These are phyloP conservation scores for Philypnodon macrostomus DNA, from an alignment of 2,797 vertebrate species.

Conservation along the genomic window DNA sequence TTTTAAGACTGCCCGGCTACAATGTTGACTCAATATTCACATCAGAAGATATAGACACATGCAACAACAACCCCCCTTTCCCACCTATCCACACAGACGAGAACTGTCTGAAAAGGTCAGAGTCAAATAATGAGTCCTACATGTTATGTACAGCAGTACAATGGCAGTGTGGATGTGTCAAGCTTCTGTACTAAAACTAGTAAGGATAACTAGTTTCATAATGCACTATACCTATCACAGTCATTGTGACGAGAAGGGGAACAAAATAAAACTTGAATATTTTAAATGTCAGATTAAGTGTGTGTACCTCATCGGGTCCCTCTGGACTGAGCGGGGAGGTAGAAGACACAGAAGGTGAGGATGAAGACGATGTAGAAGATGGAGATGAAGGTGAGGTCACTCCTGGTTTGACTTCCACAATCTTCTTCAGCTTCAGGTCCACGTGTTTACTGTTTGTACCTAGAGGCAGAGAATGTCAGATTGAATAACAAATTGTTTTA, in stretches of 20 bases:
- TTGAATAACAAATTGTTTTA: neutral
- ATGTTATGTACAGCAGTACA: conserved; percentile 42
- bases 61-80: conserved; percentile 7
- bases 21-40: conserved; percentile 65
- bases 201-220: conserved; percentile 40
- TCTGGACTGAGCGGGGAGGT: conserved; percentile 81
- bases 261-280: too few species aligned
- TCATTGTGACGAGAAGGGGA: too few species aligned
- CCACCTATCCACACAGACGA: conserved; percentile 5
- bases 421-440: conserved; percentile 91
- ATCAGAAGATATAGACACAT: conserved; percentile 49
- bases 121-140: conserved; percentile 45
- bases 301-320: conserved; percentile 70
- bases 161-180: conserved; percentile 31
- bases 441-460: conserved; percentile 86
- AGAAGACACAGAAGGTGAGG: conserved; percentile 69
- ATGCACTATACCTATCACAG: too few species aligned
- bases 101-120: conserved; percentile 65
- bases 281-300: conserved; percentile 35
- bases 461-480: conserved; percentile 45
- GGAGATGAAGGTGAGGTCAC: conserved; percentile 80
- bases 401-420: conserved; percentile 84
- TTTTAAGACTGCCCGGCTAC: conserved; percentile 52
- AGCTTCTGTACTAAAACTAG: conserved; percentile 44
- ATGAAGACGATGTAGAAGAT: conserved; percentile 73